Base-by-base conservation (phyloP, 2,797 vertebrate genomes). In the Mus caroli region DNA sequence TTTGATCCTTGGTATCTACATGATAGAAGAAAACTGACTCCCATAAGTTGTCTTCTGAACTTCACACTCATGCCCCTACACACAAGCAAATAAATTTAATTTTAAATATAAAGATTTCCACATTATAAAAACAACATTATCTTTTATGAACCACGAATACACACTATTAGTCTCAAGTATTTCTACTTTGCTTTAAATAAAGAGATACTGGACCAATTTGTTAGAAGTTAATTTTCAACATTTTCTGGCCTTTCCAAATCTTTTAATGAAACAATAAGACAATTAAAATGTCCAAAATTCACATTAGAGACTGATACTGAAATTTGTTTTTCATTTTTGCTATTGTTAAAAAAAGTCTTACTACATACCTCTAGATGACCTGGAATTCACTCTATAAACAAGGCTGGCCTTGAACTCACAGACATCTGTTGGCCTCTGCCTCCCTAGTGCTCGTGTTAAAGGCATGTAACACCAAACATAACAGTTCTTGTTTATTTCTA, bases 211-310 rank as follows among this genome's bases (percentile, higher is more conserved):
- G 90, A 91, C 7, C 17, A 91, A 64, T 84, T 79, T 90, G 24
- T 76, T 58, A 88, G 58, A 20, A 89, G 20, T 91, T 76, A 43
- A 20, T 96, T 96, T 95, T 91, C 91, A 94, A 92, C 11, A 50
- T 91, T 95, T 37, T n/a, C 37, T 93, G 82, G 67, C 31, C 85
- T 96, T 94, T 94, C 31, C 2, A 77, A 89, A 90, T 1, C 14
- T 91, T 91, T 90, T 85, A 92, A 91, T 62, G n/a, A 34, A 95
- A 87, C 1, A 67, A 31, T 14, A 95, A 91, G 90, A 54, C 78
- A 95, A 83, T 69, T 58, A 91, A 93, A 95, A 92, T 88, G 13
- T 79, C 54, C 73, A 90, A 95, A 87, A 22, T 9, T 75, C 43
- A 67, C 11, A 3, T 80, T 58, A 94, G 60, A 46, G 58, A 64